Conservation (phyloP, 2,113 vertebrate genomes). For the Pygoscelis antarcticus region DNA sequence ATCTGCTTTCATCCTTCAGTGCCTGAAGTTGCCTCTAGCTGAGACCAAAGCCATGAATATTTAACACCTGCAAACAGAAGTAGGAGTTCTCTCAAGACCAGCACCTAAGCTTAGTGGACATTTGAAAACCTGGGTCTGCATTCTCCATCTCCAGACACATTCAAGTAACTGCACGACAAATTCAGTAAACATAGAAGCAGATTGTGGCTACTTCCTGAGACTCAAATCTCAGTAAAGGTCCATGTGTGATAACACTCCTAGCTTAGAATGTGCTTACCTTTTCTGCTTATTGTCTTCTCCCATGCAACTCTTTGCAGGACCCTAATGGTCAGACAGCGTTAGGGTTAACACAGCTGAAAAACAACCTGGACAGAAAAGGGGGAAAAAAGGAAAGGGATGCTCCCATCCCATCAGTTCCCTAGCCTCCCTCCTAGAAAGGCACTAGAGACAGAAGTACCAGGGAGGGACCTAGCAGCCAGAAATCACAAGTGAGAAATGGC, state of each 20-base stretch:
- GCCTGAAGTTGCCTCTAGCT: background rate
- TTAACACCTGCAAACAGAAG: background rate
- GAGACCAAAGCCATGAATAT: conserved; percentile 18
- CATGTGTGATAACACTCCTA: fast-evolving
- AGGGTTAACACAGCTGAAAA: background rate
- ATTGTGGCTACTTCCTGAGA: fast-evolving
- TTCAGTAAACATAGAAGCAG: background rate
- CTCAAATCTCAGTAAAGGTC: background rate
- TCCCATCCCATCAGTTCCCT: background rate
- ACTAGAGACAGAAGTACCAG: background rate
- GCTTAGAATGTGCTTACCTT: background rate
- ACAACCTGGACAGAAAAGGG: fast-evolving
- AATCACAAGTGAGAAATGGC: background rate
- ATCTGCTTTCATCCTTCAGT: conserved; percentile 27
- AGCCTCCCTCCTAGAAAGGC: background rate
- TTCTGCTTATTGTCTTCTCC: background rate
- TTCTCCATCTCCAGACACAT: background rate
- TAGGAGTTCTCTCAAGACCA: background rate
- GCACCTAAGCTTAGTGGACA: background rate
- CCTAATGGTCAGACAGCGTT: background rate
- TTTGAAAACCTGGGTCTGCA: background rate
- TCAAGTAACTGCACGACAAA: background rate
- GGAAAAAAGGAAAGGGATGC: background rate
- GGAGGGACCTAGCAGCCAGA: background rate
- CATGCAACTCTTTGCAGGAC: background rate